phyloP scores from a whole-genome alignment of 1,140 invertebrate genomes.

The Halictus rubicundus region DNA sequence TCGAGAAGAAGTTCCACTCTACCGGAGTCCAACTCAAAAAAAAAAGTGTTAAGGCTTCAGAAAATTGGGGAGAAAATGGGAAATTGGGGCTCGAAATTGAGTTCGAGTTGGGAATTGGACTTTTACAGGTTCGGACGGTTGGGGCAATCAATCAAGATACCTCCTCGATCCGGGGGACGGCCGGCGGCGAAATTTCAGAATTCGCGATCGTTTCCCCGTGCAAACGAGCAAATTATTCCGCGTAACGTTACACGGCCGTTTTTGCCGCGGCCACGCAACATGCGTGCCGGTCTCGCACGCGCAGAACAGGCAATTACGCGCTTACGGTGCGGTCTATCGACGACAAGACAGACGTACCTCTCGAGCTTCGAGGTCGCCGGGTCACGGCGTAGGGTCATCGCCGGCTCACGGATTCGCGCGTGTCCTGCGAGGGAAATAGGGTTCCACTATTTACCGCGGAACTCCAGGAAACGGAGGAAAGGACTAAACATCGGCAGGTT shows the following conservation, averaged over 20 bases:
- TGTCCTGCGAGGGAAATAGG: constrained; percentile 5
- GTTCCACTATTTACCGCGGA: not conserved
- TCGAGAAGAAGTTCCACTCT: too few species aligned
- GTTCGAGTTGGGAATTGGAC: not conserved
- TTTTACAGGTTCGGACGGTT: not conserved
- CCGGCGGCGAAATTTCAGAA: constrained; percentile 29
- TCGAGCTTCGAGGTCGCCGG: constrained; percentile 51
- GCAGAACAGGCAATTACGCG: constrained; percentile 59
- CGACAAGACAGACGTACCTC: constrained; percentile 54
- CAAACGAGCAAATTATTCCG: constrained; percentile 59
- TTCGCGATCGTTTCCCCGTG: constrained; percentile 19
- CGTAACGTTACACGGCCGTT: constrained; percentile 48
- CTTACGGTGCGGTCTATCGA: constrained; percentile 60
- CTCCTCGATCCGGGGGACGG: not conserved
- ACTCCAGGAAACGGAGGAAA: not conserved
- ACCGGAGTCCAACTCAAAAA: too few species aligned
- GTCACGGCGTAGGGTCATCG: constrained; percentile 56
- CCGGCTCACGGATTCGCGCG: constrained; percentile 17
- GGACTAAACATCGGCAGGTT: not conserved
- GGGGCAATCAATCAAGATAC: not conserved
- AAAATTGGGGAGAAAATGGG: not conserved
- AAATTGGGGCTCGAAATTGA: not conserved
- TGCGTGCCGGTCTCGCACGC: constrained; percentile 31
- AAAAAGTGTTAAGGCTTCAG: too few species aligned
- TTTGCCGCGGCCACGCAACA: constrained; percentile 36